Base-by-base conservation (phyloP, 2,113 vertebrate species). In the Poeciliopsis turrubarensis region DNA sequence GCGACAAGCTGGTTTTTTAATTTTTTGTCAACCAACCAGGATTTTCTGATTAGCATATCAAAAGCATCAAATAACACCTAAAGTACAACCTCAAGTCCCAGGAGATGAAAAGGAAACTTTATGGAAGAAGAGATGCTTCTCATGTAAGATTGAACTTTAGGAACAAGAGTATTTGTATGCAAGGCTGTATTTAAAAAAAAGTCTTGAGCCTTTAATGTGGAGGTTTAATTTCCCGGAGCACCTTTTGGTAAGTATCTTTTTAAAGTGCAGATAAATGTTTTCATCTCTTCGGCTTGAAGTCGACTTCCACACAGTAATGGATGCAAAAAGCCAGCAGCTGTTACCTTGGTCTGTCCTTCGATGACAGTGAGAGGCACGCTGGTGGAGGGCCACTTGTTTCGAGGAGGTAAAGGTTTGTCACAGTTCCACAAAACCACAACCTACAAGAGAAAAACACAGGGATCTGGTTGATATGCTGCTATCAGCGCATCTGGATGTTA, bases 371-470 rank as follows among this genome's bases (percentile, higher is more conserved):
- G 91, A 92, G 94, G 95, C 90, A 94, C 94, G 68, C 90, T 90
- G 90, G 94, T 95, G 88, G 94, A 91, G 79, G 95, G 95, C 95
- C 94, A 95, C 89, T 94, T 95, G 92, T 80, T 94, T 86, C 89
- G 87, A 9, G 89, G 87, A 68, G 95, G 94, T 86, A 95, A 93
- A 89, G 94, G 92, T 82, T 93, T 95, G 76, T 95, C 94, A 70
- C 91, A 94, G 89, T 94, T 95, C 95, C 95, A 95, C 79, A 95
- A 88, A 87, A 95, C 91, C 81, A 95, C 89, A 60, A 95, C 93
- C 95, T 95, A 78, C 4, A 76, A 12, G 39, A 22, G 65, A 39
- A 72, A 68, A 80, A 3, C 10, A 77, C 15, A 73, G 9, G 19
- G n/a, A 69, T 22, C 22, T 15, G 19, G 54, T 61, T 47, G 61